Conservation (phyloP, 2,888 invertebrate genomes). For the Clunio marinus region DNA sequence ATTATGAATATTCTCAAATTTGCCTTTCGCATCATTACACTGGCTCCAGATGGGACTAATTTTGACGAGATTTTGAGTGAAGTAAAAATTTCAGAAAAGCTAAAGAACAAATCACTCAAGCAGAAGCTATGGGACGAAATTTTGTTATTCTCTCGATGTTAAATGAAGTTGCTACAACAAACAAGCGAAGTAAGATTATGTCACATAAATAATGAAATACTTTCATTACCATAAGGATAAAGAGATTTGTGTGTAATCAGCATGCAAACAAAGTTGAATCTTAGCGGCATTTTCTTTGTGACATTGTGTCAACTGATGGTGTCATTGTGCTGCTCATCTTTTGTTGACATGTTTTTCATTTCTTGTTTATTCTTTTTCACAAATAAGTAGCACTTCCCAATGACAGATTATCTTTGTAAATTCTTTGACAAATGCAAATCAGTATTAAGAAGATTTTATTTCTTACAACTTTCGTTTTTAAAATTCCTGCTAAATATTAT, state of each 20-base stretch:
- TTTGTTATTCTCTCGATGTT: neutral
- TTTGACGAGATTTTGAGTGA: too few species aligned
- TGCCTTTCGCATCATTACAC: neutral
- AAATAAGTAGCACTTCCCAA: too few species aligned
- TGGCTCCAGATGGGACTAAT: conserved; percentile 8
- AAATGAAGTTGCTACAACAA: neutral
- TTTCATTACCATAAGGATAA: conserved; percentile 13
- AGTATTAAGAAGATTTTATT: too few species aligned
- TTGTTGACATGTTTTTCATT: too few species aligned
- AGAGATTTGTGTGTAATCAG: conserved; percentile 23
- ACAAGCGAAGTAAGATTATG: neutral
- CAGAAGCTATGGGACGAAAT: neutral
- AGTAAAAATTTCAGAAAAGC: too few species aligned
- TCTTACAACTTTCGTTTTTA: too few species aligned
- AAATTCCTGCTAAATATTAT: too few species aligned
- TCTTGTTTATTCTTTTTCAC: too few species aligned
- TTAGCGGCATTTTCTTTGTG: neutral
- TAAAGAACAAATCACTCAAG: neutral
- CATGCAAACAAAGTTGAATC: conserved; percentile 5
- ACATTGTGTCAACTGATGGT: conserved; percentile 2
- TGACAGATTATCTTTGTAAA: too few species aligned
- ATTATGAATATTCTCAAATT: too few species aligned
- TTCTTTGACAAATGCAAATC: too few species aligned
- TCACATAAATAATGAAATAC: neutral
- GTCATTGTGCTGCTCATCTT: conserved; percentile 10